phyloP scores from a whole-genome alignment of 2,888 invertebrate species.

The Therioaphis trifolii region DNA sequence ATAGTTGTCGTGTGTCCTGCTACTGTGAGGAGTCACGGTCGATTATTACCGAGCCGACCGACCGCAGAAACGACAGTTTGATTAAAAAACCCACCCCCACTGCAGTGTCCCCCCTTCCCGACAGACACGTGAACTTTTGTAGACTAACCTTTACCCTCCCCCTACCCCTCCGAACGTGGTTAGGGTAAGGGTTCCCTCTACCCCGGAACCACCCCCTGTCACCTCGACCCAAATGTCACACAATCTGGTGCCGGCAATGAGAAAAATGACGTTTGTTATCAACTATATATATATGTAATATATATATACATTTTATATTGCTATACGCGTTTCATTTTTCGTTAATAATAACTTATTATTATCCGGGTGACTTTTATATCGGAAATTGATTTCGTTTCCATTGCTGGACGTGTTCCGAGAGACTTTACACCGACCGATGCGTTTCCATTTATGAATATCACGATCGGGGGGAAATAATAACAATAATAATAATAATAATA shows the following conservation, averaged over 20 bases:
- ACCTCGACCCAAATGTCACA: constrained; percentile 46
- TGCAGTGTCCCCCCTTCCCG: too few species aligned
- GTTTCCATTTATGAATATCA: constrained; percentile 33
- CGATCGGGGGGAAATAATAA: neutral
- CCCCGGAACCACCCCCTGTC: neutral
- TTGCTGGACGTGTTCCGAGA: neutral
- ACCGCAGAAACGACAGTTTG: constrained; percentile 57
- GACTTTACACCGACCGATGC: neutral
- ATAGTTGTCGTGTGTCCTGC: constrained; percentile 26
- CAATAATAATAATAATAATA: too few species aligned
- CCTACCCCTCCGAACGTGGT: neutral
- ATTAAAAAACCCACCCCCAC: constrained; percentile 55
- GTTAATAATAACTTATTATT: constrained; percentile 47
- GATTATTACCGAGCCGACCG: constrained; percentile 31
- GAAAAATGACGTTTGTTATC: constrained; percentile 60
- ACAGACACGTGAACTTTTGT: constrained; percentile 49
- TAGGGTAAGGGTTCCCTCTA: neutral
- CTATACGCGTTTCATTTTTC: neutral
- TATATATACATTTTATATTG: neutral
- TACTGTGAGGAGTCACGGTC: constrained; percentile 19
- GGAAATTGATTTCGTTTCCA: constrained; percentile 42
- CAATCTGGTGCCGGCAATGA: constrained; percentile 35
- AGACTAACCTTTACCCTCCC: constrained; percentile 47
- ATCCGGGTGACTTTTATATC: constrained; percentile 46
- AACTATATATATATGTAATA: neutral